Evolutionary conservation across 2,113 vertebrate genomes (phyloP).

Genomic region (Eulacestoma nigropectus): DNA sequence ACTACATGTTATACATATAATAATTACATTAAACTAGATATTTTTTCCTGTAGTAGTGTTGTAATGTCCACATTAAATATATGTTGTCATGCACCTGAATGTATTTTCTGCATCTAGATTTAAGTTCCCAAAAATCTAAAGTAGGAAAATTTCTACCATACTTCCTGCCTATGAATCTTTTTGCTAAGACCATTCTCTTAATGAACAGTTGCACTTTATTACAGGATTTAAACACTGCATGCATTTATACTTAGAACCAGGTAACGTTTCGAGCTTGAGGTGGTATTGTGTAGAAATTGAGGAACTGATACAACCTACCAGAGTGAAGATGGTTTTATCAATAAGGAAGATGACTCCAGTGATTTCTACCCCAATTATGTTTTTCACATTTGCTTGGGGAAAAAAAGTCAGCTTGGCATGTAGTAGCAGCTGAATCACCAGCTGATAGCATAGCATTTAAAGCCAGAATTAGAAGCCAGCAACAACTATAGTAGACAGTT

Average conservation of each 20-base stretch:
- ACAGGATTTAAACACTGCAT: background rate
- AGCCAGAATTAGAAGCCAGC: slow-evolving; percentile 25
- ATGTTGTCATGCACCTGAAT: background rate
- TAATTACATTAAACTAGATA: background rate
- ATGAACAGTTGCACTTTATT: background rate
- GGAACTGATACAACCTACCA: background rate
- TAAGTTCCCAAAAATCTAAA: background rate
- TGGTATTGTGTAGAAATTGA: background rate
- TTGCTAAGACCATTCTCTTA: background rate
- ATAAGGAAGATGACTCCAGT: background rate
- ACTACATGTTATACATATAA: background rate
- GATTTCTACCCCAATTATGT: background rate
- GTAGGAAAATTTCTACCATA: background rate
- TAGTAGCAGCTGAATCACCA: slow-evolving; percentile 53
- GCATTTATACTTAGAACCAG: background rate
- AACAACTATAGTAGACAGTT: background rate
- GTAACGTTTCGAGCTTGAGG: background rate
- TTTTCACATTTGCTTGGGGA: background rate
- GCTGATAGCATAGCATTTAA: slow-evolving; percentile 16
- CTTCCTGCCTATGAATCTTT: background rate
- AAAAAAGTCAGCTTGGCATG: background rate
- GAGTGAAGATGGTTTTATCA: background rate
- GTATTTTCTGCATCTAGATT: background rate
- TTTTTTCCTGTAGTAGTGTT: background rate
- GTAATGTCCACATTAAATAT: background rate